Percentiles rank a stretch among this genome's conserved stretches.
Conservation (phyloP, 2,888 invertebrate genomes). For the Himalopsyche kuldschensis region DNA sequence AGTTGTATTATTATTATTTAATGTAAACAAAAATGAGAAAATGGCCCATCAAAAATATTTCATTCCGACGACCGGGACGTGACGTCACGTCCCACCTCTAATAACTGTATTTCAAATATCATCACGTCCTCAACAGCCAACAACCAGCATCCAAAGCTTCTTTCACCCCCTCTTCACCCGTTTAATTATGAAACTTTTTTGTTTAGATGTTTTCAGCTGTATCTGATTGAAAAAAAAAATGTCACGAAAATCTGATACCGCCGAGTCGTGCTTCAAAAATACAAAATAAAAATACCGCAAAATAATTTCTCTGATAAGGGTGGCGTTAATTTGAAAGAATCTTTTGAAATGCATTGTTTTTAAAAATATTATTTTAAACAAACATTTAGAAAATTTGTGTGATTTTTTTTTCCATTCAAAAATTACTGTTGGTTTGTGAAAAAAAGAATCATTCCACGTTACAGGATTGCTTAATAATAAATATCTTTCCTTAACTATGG, state of each 20-base stretch:
- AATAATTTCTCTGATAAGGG: neutral
- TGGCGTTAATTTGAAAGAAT: neutral
- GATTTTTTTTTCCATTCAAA: neutral
- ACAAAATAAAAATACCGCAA: neutral
- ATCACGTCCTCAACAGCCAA: conserved; percentile 26
- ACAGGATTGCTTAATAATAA: too few relatives aligned
- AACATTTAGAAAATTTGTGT: neutral
- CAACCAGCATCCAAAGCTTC: neutral
- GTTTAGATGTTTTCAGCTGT: neutral
- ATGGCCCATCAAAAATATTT: conserved; percentile 33
- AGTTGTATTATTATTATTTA: conserved; percentile 2
- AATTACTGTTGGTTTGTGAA: neutral
- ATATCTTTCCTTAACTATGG: too few relatives aligned
- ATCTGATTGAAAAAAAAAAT: conserved; percentile 9
- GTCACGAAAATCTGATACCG: neutral
- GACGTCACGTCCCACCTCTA: conserved; percentile 23
- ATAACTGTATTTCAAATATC: conserved; percentile 38
- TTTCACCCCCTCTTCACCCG: neutral
- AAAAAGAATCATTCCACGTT: too few relatives aligned
- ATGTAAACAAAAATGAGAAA: conserved; percentile 39
- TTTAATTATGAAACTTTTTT: conserved; percentile 28
- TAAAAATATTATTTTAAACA: neutral
- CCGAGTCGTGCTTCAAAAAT: neutral
- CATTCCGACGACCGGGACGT: conserved; percentile 25
- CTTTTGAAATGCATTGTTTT: neutral